Conservation (phyloP, 2,888 invertebrate species). For the Mesorhabditis sp. region DNA sequence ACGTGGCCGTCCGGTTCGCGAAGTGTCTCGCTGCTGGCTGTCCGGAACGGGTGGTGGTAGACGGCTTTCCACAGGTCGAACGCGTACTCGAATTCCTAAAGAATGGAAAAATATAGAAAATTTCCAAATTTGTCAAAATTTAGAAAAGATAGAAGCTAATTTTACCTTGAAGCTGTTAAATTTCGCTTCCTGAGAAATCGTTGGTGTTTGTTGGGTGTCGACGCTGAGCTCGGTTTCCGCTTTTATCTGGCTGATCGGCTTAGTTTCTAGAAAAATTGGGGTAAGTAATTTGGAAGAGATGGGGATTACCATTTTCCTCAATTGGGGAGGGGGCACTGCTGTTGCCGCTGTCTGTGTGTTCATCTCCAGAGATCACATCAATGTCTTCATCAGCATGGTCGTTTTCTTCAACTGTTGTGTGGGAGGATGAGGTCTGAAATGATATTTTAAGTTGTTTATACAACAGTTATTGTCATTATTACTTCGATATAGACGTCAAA, state of each 20-base stretch:
- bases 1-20: slow-evolving; percentile 26
- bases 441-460: too few species aligned
- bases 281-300: too few species aligned
- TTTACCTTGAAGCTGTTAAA: slow-evolving; percentile 1
- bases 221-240: neutral
- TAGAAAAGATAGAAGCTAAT: neutral
- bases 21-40: slow-evolving; percentile 51
- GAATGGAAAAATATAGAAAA: slow-evolving; percentile 21
- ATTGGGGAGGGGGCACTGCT: neutral
- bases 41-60: slow-evolving; percentile 47
- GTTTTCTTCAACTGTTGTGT: neutral
- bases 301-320: neutral
- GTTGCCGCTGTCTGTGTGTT: neutral
- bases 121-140: neutral
- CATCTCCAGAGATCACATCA: slow-evolving; percentile 1
- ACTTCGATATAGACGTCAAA: too few species aligned
- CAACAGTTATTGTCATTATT: too few species aligned
- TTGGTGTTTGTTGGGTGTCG: neutral
- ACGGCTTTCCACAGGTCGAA: slow-evolving; percentile 48
- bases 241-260: neutral
- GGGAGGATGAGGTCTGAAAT: neutral
- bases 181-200: slow-evolving; percentile 1
- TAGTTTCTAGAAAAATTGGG: too few species aligned
- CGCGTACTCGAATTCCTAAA: slow-evolving; percentile 37
- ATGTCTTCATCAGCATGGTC: too few species aligned